Evolutionary conservation across 2,888 invertebrate genomes (phyloP).

Genomic region (Leptinotarsa peninsularis): DNA sequence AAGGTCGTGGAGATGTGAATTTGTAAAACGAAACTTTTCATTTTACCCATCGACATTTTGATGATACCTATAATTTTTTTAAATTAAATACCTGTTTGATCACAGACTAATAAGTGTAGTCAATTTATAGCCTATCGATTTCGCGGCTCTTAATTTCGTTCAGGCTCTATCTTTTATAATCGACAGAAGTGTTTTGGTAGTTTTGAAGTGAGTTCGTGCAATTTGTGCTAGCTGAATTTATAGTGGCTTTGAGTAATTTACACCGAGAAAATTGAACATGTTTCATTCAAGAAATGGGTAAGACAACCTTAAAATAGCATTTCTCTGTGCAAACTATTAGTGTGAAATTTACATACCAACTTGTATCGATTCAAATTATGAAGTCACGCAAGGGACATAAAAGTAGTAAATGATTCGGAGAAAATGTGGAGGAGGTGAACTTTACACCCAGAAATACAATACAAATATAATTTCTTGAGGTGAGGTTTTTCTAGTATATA

Average conservation of each 20-base stretch:
- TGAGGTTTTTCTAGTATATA: too few relatives aligned
- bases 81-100: neutral
- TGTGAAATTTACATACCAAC: neutral
- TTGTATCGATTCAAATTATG: neutral
- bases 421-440: neutral
- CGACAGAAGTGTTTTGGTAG: neutral
- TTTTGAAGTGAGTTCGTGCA: neutral
- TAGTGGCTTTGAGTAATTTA: neutral
- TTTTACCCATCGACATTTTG: too few relatives aligned
- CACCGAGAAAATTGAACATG: neutral
- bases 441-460: neutral
- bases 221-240: neutral
- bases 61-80: neutral
- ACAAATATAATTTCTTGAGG: too few relatives aligned
- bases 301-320: neutral
- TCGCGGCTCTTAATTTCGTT: neutral
- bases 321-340: neutral
- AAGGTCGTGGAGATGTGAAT: too few relatives aligned
- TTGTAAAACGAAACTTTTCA: too few relatives aligned
- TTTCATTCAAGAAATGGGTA: neutral
- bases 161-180: neutral
- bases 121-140: constrained; percentile 1
- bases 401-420: neutral
- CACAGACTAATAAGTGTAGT: neutral
- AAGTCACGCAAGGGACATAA: neutral